Conservation (phyloP, 2,797 vertebrate genomes). For the Scyliorhinus canicula region DNA sequence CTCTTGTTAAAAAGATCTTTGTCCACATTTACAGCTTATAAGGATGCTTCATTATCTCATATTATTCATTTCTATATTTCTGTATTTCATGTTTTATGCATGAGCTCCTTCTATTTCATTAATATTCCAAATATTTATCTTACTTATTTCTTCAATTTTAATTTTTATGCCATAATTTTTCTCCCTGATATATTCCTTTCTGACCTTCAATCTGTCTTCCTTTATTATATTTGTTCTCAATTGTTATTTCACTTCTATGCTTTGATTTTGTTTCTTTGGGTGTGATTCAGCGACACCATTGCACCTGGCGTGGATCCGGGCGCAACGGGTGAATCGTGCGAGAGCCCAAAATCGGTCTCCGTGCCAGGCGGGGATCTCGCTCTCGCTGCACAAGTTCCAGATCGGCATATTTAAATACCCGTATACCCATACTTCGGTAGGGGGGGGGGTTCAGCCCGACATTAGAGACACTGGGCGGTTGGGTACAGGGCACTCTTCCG, state of each 20-base stretch:
- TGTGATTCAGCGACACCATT: too few relatives aligned
- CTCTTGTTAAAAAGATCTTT: not conserved
- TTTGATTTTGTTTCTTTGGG: constrained; percentile 18
- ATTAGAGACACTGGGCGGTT: too few relatives aligned
- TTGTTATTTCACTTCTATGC: not conserved
- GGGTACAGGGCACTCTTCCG: too few relatives aligned
- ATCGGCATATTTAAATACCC: too few relatives aligned
- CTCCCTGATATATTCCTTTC: not conserved
- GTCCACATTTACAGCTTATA: not conserved
- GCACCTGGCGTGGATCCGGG: too few relatives aligned
- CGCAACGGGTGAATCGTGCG: too few relatives aligned
- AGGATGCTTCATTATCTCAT: constrained; percentile 13
- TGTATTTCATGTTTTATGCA: not conserved
- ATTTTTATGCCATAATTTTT: not conserved
- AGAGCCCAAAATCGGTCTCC: too few relatives aligned
- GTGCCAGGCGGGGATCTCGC: too few relatives aligned
- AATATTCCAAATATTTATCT: constrained; percentile 33
- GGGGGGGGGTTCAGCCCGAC: too few relatives aligned
- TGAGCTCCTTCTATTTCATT: not conserved
- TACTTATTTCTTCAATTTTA: constrained; percentile 25
- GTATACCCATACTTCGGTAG: too few relatives aligned
- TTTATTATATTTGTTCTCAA: not conserved
- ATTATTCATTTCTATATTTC: not conserved
- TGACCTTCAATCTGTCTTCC: not conserved
- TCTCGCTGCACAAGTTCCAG: too few relatives aligned